phyloP scores from a whole-genome alignment of 2,888 invertebrate species.

The Cordilura impudica region DNA sequence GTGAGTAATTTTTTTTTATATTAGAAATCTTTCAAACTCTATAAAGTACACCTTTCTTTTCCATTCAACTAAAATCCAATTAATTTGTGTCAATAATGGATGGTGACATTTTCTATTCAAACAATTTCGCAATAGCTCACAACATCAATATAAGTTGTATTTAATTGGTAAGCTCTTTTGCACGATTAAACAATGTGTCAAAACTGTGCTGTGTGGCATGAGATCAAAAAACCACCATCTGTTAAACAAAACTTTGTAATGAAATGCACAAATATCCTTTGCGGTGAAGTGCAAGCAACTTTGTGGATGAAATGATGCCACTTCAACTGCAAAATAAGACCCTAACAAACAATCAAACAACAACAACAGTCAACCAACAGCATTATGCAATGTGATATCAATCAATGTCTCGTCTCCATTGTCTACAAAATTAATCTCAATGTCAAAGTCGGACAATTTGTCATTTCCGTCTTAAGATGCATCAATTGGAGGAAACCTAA shows the following conservation, averaged over 20 bases:
- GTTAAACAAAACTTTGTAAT: background rate
- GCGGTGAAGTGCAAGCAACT: too few relatives aligned
- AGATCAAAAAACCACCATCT: background rate
- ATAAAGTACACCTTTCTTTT: too few relatives aligned
- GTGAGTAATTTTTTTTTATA: too few relatives aligned
- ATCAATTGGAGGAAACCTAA: conserved; percentile 28
- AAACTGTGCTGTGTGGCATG: background rate
- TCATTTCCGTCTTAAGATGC: conserved; percentile 59
- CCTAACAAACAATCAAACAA: background rate
- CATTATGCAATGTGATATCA: conserved; percentile 60
- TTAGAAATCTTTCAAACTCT: too few relatives aligned
- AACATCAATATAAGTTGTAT: background rate
- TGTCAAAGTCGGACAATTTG: conserved; percentile 61
- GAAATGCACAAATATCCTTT: background rate
- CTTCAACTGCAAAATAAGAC: background rate
- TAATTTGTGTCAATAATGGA: too few relatives aligned
- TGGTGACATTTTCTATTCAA: too few relatives aligned
- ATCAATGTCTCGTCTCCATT: conserved; percentile 59
- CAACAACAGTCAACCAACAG: conserved; percentile 20
- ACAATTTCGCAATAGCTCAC: background rate
- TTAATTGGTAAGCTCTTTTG: conserved; percentile 16
- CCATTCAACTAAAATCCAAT: too few relatives aligned
- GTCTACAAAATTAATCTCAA: conserved; percentile 59
- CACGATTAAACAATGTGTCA: conserved; percentile 28
- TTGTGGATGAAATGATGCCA: conserved; percentile 8